These are phyloP conservation scores for Anabas testudineus DNA, from an alignment of 2,797 vertebrate genomes.

Conservation along the genomic window DNA sequence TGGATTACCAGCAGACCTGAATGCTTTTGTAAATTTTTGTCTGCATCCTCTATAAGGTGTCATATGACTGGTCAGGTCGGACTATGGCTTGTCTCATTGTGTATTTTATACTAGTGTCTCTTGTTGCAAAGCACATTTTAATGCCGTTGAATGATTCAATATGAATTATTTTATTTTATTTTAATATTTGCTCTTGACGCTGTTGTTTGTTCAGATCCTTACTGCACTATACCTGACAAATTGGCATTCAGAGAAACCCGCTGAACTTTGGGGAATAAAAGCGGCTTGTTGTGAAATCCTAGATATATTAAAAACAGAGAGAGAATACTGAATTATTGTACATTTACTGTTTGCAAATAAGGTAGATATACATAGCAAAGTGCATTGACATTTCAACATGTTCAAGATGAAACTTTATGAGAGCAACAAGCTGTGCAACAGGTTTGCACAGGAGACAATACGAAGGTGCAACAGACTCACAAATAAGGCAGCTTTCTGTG, in stretches of 20 bases:
- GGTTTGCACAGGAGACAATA: slow-evolving; percentile 16
- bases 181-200: not conserved
- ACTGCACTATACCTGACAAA: not conserved
- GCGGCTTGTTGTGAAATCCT: not conserved
- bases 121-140: not conserved
- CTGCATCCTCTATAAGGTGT: not conserved
- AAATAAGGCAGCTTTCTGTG: slow-evolving; percentile 30
- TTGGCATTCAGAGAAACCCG: not conserved
- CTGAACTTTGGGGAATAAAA: not conserved
- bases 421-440: slow-evolving; percentile 23
- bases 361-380: slow-evolving; percentile 33
- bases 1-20: not conserved
- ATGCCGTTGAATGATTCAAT: not conserved
- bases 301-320: not conserved
- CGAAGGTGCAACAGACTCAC: slow-evolving; percentile 9
- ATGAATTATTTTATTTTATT: not conserved
- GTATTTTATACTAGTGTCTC: not conserved
- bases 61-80: too few relatives aligned
- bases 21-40: not conserved
- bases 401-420: slow-evolving; percentile 11
- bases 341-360: slow-evolving; percentile 63
- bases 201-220: not conserved
- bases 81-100: too few relatives aligned
- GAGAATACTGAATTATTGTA: slow-evolving; percentile 25
- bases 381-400: slow-evolving; percentile 14